Percentiles rank a stretch among this genome's conserved stretches.
Evolutionary conservation across 2,888 invertebrate genomes (phyloP).

Genomic region (Deilephila porcellus): DNA sequence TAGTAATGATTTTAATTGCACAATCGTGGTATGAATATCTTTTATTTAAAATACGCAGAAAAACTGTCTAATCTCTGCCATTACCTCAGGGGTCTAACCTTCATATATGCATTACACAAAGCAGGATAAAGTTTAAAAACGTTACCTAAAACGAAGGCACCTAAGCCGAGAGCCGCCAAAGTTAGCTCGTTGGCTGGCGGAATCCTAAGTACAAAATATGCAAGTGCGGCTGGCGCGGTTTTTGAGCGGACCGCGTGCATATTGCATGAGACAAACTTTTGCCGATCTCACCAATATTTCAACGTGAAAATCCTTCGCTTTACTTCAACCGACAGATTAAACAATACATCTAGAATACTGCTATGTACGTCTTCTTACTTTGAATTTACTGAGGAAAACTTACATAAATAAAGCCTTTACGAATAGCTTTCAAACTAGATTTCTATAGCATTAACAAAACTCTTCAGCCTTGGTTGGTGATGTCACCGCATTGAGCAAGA

Average conservation of each 20-base stretch:
- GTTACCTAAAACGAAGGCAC: constrained; percentile 37
- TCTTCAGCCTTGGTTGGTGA: too few species aligned
- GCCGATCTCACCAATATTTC: constrained; percentile 78
- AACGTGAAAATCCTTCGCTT: constrained; percentile 41
- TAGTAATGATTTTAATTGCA: too few species aligned
- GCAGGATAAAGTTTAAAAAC: constrained; percentile 22
- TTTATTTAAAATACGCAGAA: too few species aligned
- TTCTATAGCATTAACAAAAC: too few species aligned
- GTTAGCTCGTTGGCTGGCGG: constrained; percentile 57
- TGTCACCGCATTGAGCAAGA: too few species aligned
- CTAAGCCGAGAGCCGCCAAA: constrained; percentile 45
- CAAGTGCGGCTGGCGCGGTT: constrained; percentile 60
- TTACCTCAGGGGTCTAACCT: neutral
- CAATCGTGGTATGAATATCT: too few species aligned
- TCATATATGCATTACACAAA: neutral
- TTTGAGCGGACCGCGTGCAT: constrained; percentile 66
- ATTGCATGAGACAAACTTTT: constrained; percentile 79
- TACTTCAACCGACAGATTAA: constrained; percentile 36
- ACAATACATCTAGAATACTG: constrained; percentile 29
- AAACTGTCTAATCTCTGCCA: neutral
- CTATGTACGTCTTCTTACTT: neutral
- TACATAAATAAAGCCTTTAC: neutral
- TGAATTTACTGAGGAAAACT: neutral
- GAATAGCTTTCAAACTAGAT: too few species aligned
- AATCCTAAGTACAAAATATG: constrained; percentile 67